These are phyloP conservation scores for Crambe crambe DNA, from an alignment of 37 sponge, comb jelly and placozoan species.

Conservation along the genomic window DNA sequence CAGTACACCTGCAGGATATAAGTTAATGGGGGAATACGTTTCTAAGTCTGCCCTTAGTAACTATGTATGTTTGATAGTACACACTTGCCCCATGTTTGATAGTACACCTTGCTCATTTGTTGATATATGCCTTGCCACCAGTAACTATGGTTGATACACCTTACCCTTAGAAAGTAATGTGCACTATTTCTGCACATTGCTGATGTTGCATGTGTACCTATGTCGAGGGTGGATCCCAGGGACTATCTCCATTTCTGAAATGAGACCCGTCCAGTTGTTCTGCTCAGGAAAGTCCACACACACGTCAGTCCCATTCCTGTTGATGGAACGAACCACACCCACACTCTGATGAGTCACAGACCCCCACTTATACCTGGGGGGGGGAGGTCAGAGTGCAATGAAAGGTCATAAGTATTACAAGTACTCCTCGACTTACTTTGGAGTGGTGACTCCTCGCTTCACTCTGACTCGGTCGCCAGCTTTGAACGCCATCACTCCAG, in stretches of 20 bases:
- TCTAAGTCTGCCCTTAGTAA: too few species aligned
- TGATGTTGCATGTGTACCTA: too few species aligned
- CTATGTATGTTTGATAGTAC: too few species aligned
- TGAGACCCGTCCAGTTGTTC: slow-evolving; percentile 93
- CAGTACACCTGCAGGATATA: slow-evolving; percentile 66
- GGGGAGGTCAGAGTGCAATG: slow-evolving; percentile 6
- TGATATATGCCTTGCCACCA: too few species aligned
- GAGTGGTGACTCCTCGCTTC: slow-evolving; percentile 60
- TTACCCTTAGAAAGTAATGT: too few species aligned
- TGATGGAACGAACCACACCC: slow-evolving; percentile 76
- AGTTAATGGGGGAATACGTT: too few species aligned
- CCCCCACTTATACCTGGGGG: slow-evolving; percentile 95
- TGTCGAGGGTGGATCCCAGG: slow-evolving; percentile 79
- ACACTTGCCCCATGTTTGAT: too few species aligned
- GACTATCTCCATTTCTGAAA: slow-evolving; percentile 94
- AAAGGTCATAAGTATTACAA: background rate
- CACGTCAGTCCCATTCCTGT: slow-evolving; percentile 83
- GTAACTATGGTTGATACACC: too few species aligned
- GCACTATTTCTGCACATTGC: too few species aligned
- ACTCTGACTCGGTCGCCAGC: slow-evolving; percentile 76
- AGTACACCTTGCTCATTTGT: too few species aligned
- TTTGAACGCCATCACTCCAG: slow-evolving; percentile 48
- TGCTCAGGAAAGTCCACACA: slow-evolving; percentile 94
- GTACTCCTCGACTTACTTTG: slow-evolving; percentile 50
- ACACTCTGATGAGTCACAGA: slow-evolving; percentile 85